Evolutionary conservation across 2,888 invertebrate species (phyloP).

Genomic region (Diarsia mendica): DNA sequence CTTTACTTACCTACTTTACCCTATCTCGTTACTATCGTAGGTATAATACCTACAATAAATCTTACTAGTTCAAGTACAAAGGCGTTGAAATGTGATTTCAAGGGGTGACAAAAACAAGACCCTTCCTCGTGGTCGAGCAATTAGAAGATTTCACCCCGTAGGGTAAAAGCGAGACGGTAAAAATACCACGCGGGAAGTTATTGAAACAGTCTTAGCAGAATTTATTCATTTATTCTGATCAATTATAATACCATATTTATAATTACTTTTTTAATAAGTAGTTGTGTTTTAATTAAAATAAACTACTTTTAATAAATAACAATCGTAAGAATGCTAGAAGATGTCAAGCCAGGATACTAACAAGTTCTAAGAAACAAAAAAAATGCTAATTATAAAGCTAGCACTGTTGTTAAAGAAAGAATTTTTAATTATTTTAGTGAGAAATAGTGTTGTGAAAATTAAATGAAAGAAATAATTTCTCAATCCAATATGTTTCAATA

Average conservation of each 20-base stretch:
- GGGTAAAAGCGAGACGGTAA: not conserved
- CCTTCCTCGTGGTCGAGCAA: not conserved
- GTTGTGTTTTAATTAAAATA: not conserved
- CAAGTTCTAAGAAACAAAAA: not conserved
- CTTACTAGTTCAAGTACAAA: constrained; percentile 26
- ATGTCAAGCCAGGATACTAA: not conserved
- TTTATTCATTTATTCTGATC: not conserved
- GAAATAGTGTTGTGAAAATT: constrained; percentile 27
- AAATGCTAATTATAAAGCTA: not conserved
- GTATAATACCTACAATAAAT: constrained; percentile 13
- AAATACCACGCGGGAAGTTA: constrained; percentile 1
- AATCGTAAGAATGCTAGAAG: not conserved
- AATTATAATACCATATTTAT: too few relatives aligned
- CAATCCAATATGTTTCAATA: constrained; percentile 50
- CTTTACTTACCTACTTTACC: constrained; percentile 6
- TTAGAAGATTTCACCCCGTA: not conserved
- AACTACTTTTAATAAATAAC: too few relatives aligned
- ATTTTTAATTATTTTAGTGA: not conserved
- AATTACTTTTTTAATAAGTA: not conserved
- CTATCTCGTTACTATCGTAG: not conserved
- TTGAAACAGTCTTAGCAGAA: not conserved
- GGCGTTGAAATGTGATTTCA: not conserved
- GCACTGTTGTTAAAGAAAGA: not conserved
- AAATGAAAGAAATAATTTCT: constrained; percentile 55
- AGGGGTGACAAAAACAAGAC: not conserved